These are phyloP conservation scores for Lutra lutra DNA, from an alignment of 2,797 vertebrate genomes.

Conservation along the genomic window DNA sequence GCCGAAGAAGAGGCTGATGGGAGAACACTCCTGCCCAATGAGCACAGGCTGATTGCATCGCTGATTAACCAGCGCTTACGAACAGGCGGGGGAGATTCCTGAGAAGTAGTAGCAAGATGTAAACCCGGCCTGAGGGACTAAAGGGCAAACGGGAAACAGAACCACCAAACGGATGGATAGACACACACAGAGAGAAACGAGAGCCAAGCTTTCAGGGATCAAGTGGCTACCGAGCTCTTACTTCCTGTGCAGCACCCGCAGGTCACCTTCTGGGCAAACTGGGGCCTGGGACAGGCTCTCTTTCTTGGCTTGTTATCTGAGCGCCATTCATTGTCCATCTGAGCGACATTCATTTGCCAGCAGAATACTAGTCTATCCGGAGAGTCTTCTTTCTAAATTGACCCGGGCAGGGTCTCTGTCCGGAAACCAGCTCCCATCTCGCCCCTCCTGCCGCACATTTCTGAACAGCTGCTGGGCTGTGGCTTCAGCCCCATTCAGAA, in stretches of 20 bases:
- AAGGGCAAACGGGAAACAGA: conserved; percentile 66
- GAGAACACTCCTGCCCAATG: conserved; percentile 17
- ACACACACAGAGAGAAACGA: background rate
- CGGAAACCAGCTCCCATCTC: conserved; percentile 56
- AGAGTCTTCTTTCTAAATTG: conserved; percentile 77
- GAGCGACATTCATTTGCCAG: conserved; percentile 31
- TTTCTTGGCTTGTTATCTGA: conserved; percentile 62
- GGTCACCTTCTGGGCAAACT: conserved; percentile 60
- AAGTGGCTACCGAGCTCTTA: conserved; percentile 72
- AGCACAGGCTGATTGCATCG: conserved; percentile 44
- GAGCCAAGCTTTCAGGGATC: conserved; percentile 62
- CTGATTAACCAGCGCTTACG: conserved; percentile 19
- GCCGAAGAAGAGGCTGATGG: conserved; percentile 43
- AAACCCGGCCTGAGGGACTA: conserved; percentile 45
- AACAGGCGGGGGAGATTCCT: background rate
- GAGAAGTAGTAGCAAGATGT: background rate
- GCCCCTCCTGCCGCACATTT: background rate
- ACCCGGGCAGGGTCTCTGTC: conserved; percentile 74
- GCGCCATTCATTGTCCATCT: conserved; percentile 54
- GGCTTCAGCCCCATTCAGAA: background rate
- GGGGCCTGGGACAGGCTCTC: background rate
- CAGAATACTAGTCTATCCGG: conserved; percentile 42
- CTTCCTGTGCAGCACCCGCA: conserved; percentile 73
- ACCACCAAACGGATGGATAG: background rate
- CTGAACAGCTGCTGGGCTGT: background rate